Base-by-base conservation (phyloP, 2,797 vertebrate species). In the Poliocrania exsul region DNA sequence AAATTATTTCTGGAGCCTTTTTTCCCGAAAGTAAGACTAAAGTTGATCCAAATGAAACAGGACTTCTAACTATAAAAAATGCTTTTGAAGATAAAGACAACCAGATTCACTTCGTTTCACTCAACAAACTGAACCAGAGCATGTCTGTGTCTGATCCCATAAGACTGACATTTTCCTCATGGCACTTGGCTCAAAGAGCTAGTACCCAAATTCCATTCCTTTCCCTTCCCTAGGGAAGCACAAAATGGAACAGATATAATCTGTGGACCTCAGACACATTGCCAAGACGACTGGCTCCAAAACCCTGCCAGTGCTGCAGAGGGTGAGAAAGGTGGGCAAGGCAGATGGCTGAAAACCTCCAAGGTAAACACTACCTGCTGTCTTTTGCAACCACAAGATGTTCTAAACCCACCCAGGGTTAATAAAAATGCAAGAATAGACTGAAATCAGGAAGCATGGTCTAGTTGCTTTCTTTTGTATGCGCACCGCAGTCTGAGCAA, bases 1-100 rank as follows among this genome's bases (percentile, higher is more conserved):
- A 61, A 94, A 94, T 58, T 84, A 80, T 80, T 95, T 95, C 78
- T 95, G 86, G 88, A 92, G 71, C 37, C 49, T 50, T 91, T 93
- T 86, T 88, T 72, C 77, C 92, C 82, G 86, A 93, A 96, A 86
- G 37, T 56, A 92, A 81, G 65, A 56, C 54, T 81, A 66, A 83
- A 71, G 23, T 75, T 0, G 1, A 73, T 71, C n/a, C 57, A 93
- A 92, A 94, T 75, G 70, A 74, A 96, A 88, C 28, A 88, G 72
- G 29, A 40, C 10, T 73, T 92, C 35, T 69, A 90, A 47, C 74
- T 87, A 83, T 56, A 60, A 81, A 92, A 90, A 96, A 93, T 37
- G 61, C 40, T 56, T 94, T 81, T 86, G 91, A 94, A 91, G 77
- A 88, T 49, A 79, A 86, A 87, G 50, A 83, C 2, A 29, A 75